Evolutionary conservation across 1,140 invertebrate genomes (phyloP).

Genomic region (Drosophila orosa): DNA sequence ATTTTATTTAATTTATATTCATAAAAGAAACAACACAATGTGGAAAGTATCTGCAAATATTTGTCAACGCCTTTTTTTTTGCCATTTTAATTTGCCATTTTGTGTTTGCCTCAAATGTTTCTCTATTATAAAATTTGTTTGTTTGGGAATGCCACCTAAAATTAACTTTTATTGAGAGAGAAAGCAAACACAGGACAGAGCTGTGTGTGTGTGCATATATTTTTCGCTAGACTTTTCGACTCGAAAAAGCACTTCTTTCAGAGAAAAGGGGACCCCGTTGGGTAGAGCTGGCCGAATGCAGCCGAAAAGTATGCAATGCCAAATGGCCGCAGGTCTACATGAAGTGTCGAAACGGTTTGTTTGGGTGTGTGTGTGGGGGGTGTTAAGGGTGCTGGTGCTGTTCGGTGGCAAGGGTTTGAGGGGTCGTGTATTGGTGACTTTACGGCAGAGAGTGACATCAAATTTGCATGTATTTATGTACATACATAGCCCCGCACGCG

Average conservation of each 20-base stretch:
- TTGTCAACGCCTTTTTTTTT: slow-evolving; percentile 7
- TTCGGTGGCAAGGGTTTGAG: background rate
- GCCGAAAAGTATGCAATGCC: slow-evolving; percentile 66
- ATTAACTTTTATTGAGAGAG: slow-evolving; percentile 18
- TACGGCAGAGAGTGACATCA: slow-evolving; percentile 30
- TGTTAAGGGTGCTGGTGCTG: background rate
- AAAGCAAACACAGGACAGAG: background rate
- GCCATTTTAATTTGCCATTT: slow-evolving; percentile 16
- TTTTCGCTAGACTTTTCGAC: background rate
- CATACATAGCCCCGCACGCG: slow-evolving; percentile 51
- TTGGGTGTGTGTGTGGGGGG: background rate
- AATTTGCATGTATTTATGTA: slow-evolving; percentile 57
- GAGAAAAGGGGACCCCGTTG: background rate
- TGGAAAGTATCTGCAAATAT: slow-evolving; percentile 4
- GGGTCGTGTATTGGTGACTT: slow-evolving; percentile 17
- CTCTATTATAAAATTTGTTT: slow-evolving; percentile 20
- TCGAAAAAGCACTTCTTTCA: background rate
- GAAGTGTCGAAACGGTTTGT: slow-evolving; percentile 11
- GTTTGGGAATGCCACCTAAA: slow-evolving; percentile 11
- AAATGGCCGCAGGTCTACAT: slow-evolving; percentile 47
- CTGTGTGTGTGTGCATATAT: background rate
- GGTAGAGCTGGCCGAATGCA: background rate
- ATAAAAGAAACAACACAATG: background rate
- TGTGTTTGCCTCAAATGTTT: slow-evolving; percentile 12
- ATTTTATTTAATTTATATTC: background rate